A percentile compares a stretch with the other conserved stretches of the same genome.
These are phyloP conservation scores for Emberiza fucata DNA, from an alignment of 2,113 vertebrate genomes.

Conservation along the genomic window DNA sequence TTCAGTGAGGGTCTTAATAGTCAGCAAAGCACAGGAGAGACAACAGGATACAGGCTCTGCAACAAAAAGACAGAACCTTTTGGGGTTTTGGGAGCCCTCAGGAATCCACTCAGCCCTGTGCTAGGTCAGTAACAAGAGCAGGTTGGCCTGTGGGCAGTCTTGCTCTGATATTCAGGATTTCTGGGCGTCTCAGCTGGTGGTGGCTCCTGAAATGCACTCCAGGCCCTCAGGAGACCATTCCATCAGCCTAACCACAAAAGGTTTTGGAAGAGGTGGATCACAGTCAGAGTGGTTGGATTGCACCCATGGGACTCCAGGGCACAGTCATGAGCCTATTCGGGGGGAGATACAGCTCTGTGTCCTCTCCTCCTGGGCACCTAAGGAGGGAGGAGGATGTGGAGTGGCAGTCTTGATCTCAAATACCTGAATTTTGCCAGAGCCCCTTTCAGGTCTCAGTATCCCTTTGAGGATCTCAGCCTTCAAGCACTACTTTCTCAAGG, in stretches of 20 bases:
- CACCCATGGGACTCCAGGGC: background rate
- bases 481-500: background rate
- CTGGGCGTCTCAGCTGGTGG: no score
- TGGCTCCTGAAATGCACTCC: background rate
- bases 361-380: background rate
- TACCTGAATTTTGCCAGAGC: background rate
- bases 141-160: background rate
- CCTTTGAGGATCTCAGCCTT: background rate
- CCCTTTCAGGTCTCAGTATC: background rate
- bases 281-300: background rate
- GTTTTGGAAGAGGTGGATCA: background rate
- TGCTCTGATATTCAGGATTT: background rate
- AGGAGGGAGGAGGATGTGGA: background rate
- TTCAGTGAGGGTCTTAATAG: background rate
- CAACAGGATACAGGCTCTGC: background rate
- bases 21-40: background rate
- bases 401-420: background rate
- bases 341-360: background rate
- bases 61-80: background rate
- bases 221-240: background rate
- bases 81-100: background rate
- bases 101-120: background rate
- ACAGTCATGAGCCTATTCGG: rapidly evolving
- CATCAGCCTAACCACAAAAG: rapidly evolving
- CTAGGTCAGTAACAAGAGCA: background rate